Base-by-base conservation (phyloP, 2,888 invertebrate species). In the Cataglyphis altisquamis region DNA sequence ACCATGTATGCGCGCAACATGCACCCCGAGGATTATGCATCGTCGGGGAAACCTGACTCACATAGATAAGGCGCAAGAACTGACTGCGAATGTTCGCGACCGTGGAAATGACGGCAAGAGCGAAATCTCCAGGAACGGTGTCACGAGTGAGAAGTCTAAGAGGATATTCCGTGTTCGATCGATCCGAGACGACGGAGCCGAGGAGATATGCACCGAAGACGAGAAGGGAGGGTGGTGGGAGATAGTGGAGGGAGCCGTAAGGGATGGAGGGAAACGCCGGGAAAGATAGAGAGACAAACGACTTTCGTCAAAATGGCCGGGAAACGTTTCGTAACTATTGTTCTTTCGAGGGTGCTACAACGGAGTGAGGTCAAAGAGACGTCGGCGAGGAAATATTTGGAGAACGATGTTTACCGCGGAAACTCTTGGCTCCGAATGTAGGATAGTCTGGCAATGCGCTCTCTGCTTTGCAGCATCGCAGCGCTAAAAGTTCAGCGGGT, bases 21-120 rank as follows among this genome's bases (percentile, higher is more conserved):
- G 62, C 73, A 2, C 67, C 21, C 21, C 75, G 67, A 52, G 84
- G 84, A 85, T 85, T 78, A 84, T 78, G 78, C 84, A 85, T 73
- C 78, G 85, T 73, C 83, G 84, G 45, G 45, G 63, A 73, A 68
- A 84, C 84, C 84, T 85, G 85, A 85, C 83, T 74, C 84, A 63
- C 67, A 78, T 63, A 80, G 85, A 85, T 85, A 85, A 85, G 84
- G 39, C 25, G 75, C 77, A 77, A 84, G 68, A 74, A 84, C 74
- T 66, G 83, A 77, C 70, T 75, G 84, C 48, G 68, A 84, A 70
- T 68, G 83, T 75, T 82, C 75, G 70, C 45, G 67, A 52, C 60
- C 82, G 55, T 81, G 77, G 52, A 67, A 72, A 36, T 66, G 55
- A 73, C 29, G 67, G 62, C 66, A 57, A 55, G 57, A 45, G 62